phyloP scores from a whole-genome alignment of 2,113 vertebrate genomes.

The Psephotus haematonotus region DNA sequence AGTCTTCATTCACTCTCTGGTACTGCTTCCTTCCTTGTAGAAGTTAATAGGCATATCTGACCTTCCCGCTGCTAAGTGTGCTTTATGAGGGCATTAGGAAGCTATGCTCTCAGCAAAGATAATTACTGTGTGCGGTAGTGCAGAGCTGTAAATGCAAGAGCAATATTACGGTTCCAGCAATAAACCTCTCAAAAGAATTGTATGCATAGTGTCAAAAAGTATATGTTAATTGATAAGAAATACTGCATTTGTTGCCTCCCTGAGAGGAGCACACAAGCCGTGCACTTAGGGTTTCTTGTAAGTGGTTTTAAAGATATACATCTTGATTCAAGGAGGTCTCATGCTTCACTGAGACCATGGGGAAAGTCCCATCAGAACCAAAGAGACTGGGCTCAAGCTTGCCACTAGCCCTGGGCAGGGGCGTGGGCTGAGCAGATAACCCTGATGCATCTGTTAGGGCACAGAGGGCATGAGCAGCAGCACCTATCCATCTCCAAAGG shows the following conservation, averaged over 20 bases:
- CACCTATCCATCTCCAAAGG: fast-evolving
- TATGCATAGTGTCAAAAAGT: neutral
- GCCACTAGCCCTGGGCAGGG: neutral
- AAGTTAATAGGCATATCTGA: neutral
- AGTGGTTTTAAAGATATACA: fast-evolving
- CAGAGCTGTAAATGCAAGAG: neutral
- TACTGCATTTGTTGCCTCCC: neutral
- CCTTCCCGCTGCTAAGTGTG: neutral
- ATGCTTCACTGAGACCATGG: neutral
- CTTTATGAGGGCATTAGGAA: neutral
- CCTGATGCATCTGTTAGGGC: neutral
- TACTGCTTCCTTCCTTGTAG: neutral
- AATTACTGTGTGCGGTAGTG: neutral
- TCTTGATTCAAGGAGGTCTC: neutral
- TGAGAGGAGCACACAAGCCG: neutral
- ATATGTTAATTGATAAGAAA: neutral
- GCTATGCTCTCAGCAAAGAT: neutral
- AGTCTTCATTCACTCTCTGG: neutral
- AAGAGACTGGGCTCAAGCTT: neutral
- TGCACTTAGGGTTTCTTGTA: neutral
- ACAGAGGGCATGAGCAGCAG: fast-evolving
- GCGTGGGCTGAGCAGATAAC: neutral
- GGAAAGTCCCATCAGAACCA: neutral
- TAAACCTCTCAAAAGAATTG: neutral
- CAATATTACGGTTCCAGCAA: neutral